Evolutionary conservation across 2,797 vertebrate species (phyloP), one percentile per base, ranked within the genome.

Genomic region (Eulemur albifrons): DNA sequence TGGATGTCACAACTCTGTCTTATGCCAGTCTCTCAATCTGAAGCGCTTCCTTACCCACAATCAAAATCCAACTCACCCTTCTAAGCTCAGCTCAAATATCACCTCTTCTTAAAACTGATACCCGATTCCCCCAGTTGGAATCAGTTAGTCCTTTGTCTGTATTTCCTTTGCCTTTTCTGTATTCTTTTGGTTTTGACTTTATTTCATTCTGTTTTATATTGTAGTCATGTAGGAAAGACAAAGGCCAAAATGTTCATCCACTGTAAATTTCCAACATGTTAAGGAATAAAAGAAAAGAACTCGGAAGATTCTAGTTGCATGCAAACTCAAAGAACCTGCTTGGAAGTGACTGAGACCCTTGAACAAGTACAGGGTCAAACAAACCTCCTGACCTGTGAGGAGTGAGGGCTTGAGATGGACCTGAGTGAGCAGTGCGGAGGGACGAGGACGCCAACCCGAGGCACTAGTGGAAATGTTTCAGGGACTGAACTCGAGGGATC

Each of bases 131-230:
- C n/a, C 95, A 90, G 21, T 87, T 93, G 95, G 93, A 96, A 92
- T 90, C 72, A 93, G 72, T 94, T 92, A 81, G 52, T 75, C 52
- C 21, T 70, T 69, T 89, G 30, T 82, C 86, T 93, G 38, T 80
- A 81, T 61, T 87, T 38, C 30, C 57, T 52, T 94, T 81, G 82
- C 69, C 61, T 82, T 90, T 73, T 40, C 69, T 35, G 15, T 92
- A 43, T 67, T 90, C 81, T 92, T 90, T 80, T 83, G 32, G 0
- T 67, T 96, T 88, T 94, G 75, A 93, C 89, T 88, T 65, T 77
- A 65, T 86, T 92, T 92, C 43, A 40, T 86, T 80, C 92, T 97
- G 88, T 95, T 97, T 96, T 69, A 82, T 57, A 94, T 96, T 95
- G 93, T 67, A 72, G 52, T 80, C 67, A 7, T 73, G 54, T 50